Base-by-base conservation (phyloP, 2,888 invertebrate species). In the Chalcosyrphus nemorum region DNA sequence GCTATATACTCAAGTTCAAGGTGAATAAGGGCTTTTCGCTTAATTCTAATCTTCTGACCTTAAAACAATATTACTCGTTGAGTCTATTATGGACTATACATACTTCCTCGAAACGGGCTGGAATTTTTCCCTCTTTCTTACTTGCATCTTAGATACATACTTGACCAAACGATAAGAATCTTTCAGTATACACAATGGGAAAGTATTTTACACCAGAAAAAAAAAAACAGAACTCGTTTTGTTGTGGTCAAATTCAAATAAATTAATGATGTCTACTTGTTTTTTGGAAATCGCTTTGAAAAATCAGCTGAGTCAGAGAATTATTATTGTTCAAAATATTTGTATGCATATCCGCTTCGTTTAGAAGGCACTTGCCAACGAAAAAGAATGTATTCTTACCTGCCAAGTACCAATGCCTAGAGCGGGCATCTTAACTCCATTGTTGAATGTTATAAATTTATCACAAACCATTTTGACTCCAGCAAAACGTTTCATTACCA, bases 401-500 rank as follows among this genome's bases (percentile, higher is more conserved):
- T 95, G 94, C 96, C 96, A 96, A 74, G 96, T 96, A 72, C 96
- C 96, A 88, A 95, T 94, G 61, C 96, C 96, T 57, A 96, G 91
- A 63, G 93, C 92, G 4, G 96, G 96, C 93, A 96, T 94, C 75
- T 92, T 92, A 59, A 93, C 92, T 2, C 95, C 95, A 87, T 91
- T 92, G 27, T 92, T 91, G 1, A 93, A 89, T 6, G 88, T 89
- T 57, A 92, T 86, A 76, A 89, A 89, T 32, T 90, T 87, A 75
- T 88, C 88, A 27, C 88, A 88, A 52, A 88, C 87, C 90, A 88
- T 88, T 86, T 81, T 74, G 4, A 50, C 59, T 61, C 11, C 66
- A 61, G 59, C 38, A 38, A 77, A 77, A 21, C 65, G 38, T 72
- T 65, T 70, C 57, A 75, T 78, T 54, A 32, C 7, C 29, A 35